Evolutionary conservation across 2,888 invertebrate genomes (phyloP).

Genomic region (Catotricha subobsoleta): DNA sequence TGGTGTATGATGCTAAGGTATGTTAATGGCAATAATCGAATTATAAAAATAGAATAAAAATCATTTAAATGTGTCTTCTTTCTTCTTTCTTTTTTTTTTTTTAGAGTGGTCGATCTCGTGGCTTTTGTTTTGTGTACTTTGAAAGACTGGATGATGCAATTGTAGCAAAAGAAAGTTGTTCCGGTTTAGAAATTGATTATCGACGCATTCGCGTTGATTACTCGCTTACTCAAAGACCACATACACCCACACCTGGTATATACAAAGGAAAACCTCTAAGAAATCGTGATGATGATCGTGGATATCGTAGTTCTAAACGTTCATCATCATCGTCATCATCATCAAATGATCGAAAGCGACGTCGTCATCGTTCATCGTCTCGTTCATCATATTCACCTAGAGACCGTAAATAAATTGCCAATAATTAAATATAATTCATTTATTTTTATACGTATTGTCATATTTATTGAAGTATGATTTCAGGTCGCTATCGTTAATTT

Average conservation of each 20-base stretch:
- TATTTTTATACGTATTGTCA: too few relatives aligned
- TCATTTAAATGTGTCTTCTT: neutral
- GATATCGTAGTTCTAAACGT: neutral
- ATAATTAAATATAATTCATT: neutral
- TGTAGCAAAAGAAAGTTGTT: slow-evolving; percentile 82
- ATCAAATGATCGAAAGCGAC: slow-evolving; percentile 14
- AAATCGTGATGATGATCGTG: slow-evolving; percentile 29
- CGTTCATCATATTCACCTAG: slow-evolving; percentile 19
- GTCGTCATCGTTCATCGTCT: slow-evolving; percentile 17
- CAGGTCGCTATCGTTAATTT: slow-evolving; percentile 17
- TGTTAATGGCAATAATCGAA: slow-evolving; percentile 1
- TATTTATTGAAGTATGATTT: too few relatives aligned
- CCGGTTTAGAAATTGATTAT: slow-evolving; percentile 87
- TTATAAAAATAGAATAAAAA: neutral
- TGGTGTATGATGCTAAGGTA: slow-evolving; percentile 83
- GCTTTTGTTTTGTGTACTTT: slow-evolving; percentile 94
- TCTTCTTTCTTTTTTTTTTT: slow-evolving; percentile 17
- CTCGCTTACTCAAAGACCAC: slow-evolving; percentile 89
- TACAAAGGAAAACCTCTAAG: slow-evolving; percentile 96
- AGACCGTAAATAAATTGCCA: slow-evolving; percentile 7
- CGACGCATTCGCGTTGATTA: slow-evolving; percentile 86
- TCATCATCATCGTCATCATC: slow-evolving; percentile 15
- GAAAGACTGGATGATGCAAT: slow-evolving; percentile 75
- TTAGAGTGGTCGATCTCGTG: slow-evolving; percentile 80
- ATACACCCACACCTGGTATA: slow-evolving; percentile 93